phyloP scores from a whole-genome alignment of 2,113 vertebrate species.

The Mesocricetus auratus region DNA sequence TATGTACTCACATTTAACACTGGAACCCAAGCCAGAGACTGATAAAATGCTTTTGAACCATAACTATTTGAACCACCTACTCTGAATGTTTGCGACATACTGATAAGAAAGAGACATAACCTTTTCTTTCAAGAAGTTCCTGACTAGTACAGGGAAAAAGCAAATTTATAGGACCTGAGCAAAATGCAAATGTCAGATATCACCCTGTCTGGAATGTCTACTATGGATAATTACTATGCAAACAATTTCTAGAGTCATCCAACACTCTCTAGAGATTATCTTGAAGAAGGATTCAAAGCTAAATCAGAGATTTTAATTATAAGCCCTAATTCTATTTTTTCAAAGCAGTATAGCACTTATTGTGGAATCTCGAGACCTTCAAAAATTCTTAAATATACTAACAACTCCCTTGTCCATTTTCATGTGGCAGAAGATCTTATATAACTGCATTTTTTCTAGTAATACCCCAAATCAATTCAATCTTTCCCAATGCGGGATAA shows the following conservation, averaged over 20 bases:
- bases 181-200: neutral
- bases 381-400: neutral
- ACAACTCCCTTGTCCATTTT: neutral
- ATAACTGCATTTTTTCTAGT: neutral
- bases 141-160: neutral
- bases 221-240: neutral
- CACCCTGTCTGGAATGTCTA: neutral
- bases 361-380: neutral
- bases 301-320: conserved; percentile 38
- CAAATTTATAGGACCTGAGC: neutral
- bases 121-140: neutral
- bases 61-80: conserved; percentile 14
- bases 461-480: neutral
- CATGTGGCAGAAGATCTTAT: neutral
- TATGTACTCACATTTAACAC: neutral
- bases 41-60: neutral
- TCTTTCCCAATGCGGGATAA: neutral
- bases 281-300: conserved; percentile 39
- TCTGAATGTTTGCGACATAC: neutral
- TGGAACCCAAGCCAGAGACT: neutral
- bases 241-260: neutral
- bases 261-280: conserved; percentile 25
- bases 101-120: conserved; percentile 37
- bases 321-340: conserved; percentile 1
- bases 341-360: neutral